Percentiles rank a stretch among this genome's conserved stretches.
These are phyloP conservation scores for Rhinogobius similis DNA, from an alignment of 2,113 vertebrate genomes.

Conservation along the genomic window DNA sequence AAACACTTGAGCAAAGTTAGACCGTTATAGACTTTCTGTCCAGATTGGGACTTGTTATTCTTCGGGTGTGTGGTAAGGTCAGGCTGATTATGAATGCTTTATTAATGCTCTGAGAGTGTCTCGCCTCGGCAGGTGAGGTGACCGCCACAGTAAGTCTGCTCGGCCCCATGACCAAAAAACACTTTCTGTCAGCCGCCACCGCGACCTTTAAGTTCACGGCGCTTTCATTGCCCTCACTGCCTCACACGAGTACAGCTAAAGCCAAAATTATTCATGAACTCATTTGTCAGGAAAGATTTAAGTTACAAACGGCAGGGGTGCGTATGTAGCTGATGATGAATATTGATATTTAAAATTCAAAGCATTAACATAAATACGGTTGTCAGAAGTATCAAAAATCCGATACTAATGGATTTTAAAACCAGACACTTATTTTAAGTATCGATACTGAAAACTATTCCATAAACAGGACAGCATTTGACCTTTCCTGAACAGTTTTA, in stretches of 20 bases:
- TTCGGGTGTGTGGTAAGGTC: slow-evolving; percentile 18
- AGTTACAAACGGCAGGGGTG: background rate
- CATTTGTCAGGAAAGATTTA: background rate
- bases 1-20: slow-evolving; percentile 29
- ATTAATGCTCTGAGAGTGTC: slow-evolving; percentile 34
- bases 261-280: background rate
- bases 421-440: too few relatives aligned
- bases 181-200: slow-evolving; percentile 24
- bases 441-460: too few relatives aligned
- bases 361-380: too few relatives aligned
- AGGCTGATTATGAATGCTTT: slow-evolving; percentile 44
- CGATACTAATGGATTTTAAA: too few relatives aligned
- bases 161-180: slow-evolving; percentile 1
- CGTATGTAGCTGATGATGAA: too few relatives aligned
- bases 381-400: too few relatives aligned
- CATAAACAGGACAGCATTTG: too few relatives aligned
- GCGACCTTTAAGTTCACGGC: slow-evolving; percentile 38
- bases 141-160: slow-evolving; percentile 20
- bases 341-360: too few relatives aligned
- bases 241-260: slow-evolving; percentile 13
- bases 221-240: background rate
- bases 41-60: slow-evolving; percentile 34
- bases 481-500: too few relatives aligned
- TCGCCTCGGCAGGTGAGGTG: slow-evolving; percentile 13
- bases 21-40: slow-evolving; percentile 51